Evolutionary conservation across 1,140 invertebrate genomes (phyloP), one percentile per base, ranked within the genome.

Genomic region (Drosophila ercepeae): DNA sequence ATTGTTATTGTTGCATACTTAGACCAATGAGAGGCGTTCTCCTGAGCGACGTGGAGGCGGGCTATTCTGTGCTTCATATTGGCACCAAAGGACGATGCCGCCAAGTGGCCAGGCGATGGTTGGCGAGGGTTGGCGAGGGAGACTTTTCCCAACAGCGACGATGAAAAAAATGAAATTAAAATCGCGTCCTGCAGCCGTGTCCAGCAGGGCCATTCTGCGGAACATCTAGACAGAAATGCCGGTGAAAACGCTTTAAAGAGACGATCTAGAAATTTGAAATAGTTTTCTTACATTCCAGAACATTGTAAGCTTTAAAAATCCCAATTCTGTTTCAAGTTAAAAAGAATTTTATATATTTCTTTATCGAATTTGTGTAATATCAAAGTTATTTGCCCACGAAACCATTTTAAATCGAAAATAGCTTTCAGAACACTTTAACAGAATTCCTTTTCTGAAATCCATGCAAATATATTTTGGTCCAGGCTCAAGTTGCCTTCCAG

Each of bases 1-100:
- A 90, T 83, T 79, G 83, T 88, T 89, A 90, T 89, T 88, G 81
- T 86, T 88, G 79, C 77, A 86, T 82, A 75, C 86, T 86, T 82
- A 69, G 75, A 18, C 42, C 63, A 18, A 42, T 46, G 29, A 48
- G 34, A 41, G 55, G 25, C 51, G 42, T 42, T 60, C 29, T 39
- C 18, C 44, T 18, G 9, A 5, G 18, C 27, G 29, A 32, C 29
- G 29, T 32, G 13, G 18, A 27, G 11, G 59, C 34, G 18, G 8
- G 27, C 21, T 23, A 23, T 63, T 63, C 58, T 54, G 34, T 45
- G 64, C 45, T 71, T 39, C 53, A 60, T 59, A 59, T 70, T 50
- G 70, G 48, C 59, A 46, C 45, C 36, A 29, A 45, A 23, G 18
- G 36, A 46, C 36, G 58, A 34, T 13, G 19, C 14, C 44, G 39